Evolutionary conservation across 1,140 invertebrate genomes (phyloP), one percentile per base, ranked within the genome.

Genomic region (Odontomachus brunneus): DNA sequence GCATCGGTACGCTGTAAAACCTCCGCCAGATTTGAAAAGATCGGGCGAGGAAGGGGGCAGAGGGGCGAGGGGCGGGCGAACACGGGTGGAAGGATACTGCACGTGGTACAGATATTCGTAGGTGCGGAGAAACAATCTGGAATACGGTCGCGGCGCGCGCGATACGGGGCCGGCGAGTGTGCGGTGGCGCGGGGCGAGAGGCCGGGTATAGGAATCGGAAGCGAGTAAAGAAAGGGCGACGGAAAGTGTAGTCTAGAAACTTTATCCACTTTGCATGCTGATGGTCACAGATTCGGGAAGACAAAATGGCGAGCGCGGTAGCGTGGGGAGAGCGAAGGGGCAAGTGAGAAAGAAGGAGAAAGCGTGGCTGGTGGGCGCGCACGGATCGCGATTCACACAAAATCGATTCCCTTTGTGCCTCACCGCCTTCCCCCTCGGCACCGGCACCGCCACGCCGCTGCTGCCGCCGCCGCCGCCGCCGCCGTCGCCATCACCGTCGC

Each of bases 231-330:
- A 90, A 90, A 90, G 86, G 83, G 80, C 85, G 81, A 84, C 74
- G 82, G 89, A 88, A 86, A 89, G 83, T 88, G 82, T 85, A 88
- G 88, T 91, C 88, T 87, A 88, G 86, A 91, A 91, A 91, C 88
- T 91, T 91, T 91, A 91, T 91, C 90, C 89, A 91, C 90, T 91
- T 91, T 91, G 86, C 90, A 91, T 90, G 90, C 90, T 91, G 90
- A 91, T 91, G 89, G 90, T 91, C 89, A 85, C 89, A 89, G 90
- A 91, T 91, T 91, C 88, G 88, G 84, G 86, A 89, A 89, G 89
- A 91, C 90, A 91, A 91, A 91, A 91, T 91, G 89, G 90, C 82
- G 84, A 44, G 38, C 67, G 73, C 63, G 60, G 59, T 75, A 82
- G 87, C 60, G 55, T 81, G 74, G 73, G 73, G 67, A 44, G 38